Conservation (phyloP, 2,797 vertebrate species). For the Bradypodion pumilum region DNA sequence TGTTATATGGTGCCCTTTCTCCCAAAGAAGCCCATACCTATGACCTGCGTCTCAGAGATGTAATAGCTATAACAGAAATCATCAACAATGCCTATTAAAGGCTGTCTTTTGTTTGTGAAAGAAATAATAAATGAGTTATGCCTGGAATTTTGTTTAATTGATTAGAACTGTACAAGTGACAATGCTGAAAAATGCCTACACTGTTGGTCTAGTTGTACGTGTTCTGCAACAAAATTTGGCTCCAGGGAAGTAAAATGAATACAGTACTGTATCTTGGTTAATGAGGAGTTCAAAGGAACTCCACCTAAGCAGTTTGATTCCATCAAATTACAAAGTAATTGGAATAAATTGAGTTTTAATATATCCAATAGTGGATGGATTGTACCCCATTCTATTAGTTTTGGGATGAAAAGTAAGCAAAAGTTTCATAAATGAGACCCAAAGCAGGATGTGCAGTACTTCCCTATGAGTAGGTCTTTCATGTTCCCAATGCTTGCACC, state of each 20-base stretch:
- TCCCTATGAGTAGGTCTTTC: neutral
- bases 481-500: neutral
- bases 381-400: neutral
- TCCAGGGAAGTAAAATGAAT: no score
- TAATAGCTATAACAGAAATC: conserved; percentile 26
- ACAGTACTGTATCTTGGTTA: no score
- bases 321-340: neutral
- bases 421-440: neutral
- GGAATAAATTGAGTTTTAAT: neutral
- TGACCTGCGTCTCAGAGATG: neutral
- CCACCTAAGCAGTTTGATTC: neutral
- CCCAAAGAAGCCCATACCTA: neutral
- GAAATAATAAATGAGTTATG: no score
- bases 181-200: no score
- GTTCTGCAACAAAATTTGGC: no score
- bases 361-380: neutral
- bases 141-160: no score
- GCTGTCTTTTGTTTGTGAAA: neutral
- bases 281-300: neutral
- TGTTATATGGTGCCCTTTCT: neutral
- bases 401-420: neutral
- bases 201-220: no score
- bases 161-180: no score
- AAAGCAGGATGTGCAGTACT: neutral
- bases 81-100: conserved; percentile 25